These are phyloP conservation scores for Sander vitreus DNA, from an alignment of 2,113 vertebrate species.

Conservation along the genomic window DNA sequence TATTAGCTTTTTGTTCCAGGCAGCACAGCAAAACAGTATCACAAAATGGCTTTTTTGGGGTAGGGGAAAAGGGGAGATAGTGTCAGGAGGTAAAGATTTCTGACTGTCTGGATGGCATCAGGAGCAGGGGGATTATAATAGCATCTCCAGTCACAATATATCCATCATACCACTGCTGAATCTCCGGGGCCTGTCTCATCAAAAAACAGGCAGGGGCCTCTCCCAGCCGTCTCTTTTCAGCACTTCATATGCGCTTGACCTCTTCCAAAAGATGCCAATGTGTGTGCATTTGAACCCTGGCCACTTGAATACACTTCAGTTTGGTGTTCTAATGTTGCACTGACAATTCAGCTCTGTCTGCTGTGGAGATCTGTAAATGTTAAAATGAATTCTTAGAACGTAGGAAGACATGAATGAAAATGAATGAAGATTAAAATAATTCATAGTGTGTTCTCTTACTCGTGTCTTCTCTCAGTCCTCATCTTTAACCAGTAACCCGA, in stretches of 20 bases:
- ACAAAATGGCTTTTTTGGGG: background rate
- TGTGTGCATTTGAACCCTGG: constrained; percentile 39
- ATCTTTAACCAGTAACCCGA: constrained; percentile 22
- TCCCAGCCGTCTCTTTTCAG: constrained; percentile 58
- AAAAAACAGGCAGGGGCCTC: constrained; percentile 52
- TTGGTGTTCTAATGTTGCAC: background rate
- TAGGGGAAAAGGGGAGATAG: constrained; percentile 8
- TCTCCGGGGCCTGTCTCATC: constrained; percentile 60
- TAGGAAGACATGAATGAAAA: background rate
- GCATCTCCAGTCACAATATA: constrained; percentile 64
- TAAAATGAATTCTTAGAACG: background rate
- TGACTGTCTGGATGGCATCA: constrained; percentile 25
- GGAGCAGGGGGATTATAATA: constrained; percentile 53
- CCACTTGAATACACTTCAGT: constrained; percentile 41
- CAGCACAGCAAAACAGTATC: constrained; percentile 14
- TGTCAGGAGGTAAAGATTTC: constrained; percentile 44
- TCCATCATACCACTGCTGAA: constrained; percentile 68
- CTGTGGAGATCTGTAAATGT: background rate
- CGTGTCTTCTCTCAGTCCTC: background rate
- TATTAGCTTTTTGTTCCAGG: constrained; percentile 30
- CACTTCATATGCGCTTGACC: constrained; percentile 64
- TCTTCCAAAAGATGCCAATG: constrained; percentile 68
- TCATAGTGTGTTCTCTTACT: background rate
- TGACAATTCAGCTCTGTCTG: constrained; percentile 14
- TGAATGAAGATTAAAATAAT: constrained; percentile 31